Base-by-base conservation (phyloP, 2,797 vertebrate species). In the Micropoecilia bifurca region DNA sequence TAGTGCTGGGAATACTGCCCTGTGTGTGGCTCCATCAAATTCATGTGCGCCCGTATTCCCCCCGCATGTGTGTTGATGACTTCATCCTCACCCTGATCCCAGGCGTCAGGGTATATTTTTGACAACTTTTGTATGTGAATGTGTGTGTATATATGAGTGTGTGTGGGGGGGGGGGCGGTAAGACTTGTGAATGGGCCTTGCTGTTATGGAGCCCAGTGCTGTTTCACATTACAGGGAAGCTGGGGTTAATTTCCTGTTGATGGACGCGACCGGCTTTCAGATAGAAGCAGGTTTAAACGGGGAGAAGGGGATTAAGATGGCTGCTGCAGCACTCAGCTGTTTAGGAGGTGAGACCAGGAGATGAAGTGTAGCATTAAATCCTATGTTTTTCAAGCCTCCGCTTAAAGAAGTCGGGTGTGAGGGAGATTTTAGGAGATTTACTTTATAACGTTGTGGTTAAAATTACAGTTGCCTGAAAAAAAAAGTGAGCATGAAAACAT, bases 241-340 rank as follows among this genome's bases (percentile, higher is more conserved):
- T 91, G 91, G 85, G 86, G 81, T 89, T 91, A 85, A 91, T 93
- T 94, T 94, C 92, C 91, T 93, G 91, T 87, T 93, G 93, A 95
- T 90, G 78, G 90, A 92, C 53, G 30, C 0, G 46, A 78, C 76
- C 20, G 68, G 78, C 73, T 83, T 53, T 75, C 79, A 79, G 89
- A 91, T 83, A 90, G 83, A 87, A 91, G 86, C 84, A 81, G 83
- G 78, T 89, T 88, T 83, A 85, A 74, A 53, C 6, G 33, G 59
- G 28, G 28, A 91, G 87, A 13, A 45, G n/a, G 91, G 86, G 68
- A 71, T 71, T 92, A 87, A 89, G 75, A 47, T 79, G 71, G 47
- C 77, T 3, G 33, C 20, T 85, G 76, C 46, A 79, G 88, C 75
- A 0, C 86, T 93, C 92, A 92, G 87, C 88, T 91, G 89, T 93